Conservation (phyloP, 1,140 invertebrate genomes). For the Epicauta chinensis region DNA sequence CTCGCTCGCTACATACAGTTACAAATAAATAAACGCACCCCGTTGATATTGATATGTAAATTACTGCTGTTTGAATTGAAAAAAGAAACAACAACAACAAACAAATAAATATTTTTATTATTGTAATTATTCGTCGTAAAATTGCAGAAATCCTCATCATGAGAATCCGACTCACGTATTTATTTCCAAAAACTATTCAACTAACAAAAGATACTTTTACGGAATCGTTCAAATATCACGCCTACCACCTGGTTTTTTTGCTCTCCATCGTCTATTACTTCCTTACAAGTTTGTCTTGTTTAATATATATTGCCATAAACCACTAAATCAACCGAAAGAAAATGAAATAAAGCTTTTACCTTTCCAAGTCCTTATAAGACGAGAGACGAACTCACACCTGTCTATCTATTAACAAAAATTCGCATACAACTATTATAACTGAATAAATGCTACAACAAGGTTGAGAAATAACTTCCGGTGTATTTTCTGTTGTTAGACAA, state of each 20-base stretch:
- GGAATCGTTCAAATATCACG: slow-evolving; percentile 24
- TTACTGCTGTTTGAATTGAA: background rate
- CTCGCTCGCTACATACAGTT: too few relatives aligned
- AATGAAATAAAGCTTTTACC: too few relatives aligned
- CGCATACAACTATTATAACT: slow-evolving; percentile 18
- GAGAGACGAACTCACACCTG: slow-evolving; percentile 20
- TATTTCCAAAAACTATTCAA: slow-evolving; percentile 10
- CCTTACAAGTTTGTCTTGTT: slow-evolving; percentile 14
- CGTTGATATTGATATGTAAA: background rate
- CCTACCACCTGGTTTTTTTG: slow-evolving; percentile 29
- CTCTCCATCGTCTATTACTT: slow-evolving; percentile 13
- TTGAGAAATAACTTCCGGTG: slow-evolving; percentile 16
- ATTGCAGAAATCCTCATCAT: slow-evolving; percentile 12
- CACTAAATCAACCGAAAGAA: background rate
- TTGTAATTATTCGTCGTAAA: slow-evolving; percentile 12
- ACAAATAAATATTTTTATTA: slow-evolving; percentile 6
- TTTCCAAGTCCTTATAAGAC: too few relatives aligned
- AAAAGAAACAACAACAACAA: background rate
- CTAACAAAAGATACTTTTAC: slow-evolving; percentile 9
- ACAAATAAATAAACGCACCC: too few relatives aligned
- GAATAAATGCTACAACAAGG: slow-evolving; percentile 6
- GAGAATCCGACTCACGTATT: slow-evolving; percentile 17
- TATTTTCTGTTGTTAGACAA: slow-evolving; percentile 1
- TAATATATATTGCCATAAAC: slow-evolving; percentile 20
- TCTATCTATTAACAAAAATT: slow-evolving; percentile 18